Percentiles rank a stretch among this genome's conserved stretches.
Evolutionary conservation across 2,113 vertebrate genomes (phyloP).

Genomic region (Sceloporus undulatus): DNA sequence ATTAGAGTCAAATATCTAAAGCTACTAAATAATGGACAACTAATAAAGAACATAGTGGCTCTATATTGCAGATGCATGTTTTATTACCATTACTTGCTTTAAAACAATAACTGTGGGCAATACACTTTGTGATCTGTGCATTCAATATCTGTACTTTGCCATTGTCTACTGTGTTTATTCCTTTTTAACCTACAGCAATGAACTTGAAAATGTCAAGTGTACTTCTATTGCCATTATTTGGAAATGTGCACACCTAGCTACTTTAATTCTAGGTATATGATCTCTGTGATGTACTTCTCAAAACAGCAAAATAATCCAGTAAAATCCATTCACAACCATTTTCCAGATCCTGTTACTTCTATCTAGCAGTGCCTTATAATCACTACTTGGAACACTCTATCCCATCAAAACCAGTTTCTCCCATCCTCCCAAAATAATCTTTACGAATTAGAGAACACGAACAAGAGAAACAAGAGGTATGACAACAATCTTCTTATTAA

Average conservation of each 20-base stretch:
- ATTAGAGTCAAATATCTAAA: conserved; percentile 12
- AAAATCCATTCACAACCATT: not conserved
- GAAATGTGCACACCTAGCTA: not conserved
- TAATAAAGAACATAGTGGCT: not conserved
- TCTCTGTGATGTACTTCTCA: not conserved
- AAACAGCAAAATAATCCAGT: not conserved
- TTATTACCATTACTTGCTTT: not conserved
- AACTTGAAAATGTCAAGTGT: conserved; percentile 29
- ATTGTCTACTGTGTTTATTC: not conserved
- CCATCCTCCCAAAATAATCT: not conserved
- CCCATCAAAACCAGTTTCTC: not conserved
- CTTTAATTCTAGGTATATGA: not conserved
- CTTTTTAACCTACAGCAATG: conserved; percentile 6
- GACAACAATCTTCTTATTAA: not conserved
- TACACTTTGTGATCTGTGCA: not conserved
- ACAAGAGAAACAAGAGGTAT: not conserved
- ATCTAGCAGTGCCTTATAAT: not conserved
- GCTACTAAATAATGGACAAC: conserved; percentile 8
- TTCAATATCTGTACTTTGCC: not conserved
- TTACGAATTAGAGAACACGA: not conserved
- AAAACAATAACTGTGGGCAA: no score
- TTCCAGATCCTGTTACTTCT: not conserved
- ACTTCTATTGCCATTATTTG: conserved; percentile 10
- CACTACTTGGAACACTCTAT: not conserved
- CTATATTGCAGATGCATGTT: conserved; percentile 35